Percentiles rank a stretch among this genome's conserved stretches.
These are phyloP conservation scores for Rhynchonycteris naso DNA, from an alignment of 2,797 vertebrate genomes.

Conservation along the genomic window DNA sequence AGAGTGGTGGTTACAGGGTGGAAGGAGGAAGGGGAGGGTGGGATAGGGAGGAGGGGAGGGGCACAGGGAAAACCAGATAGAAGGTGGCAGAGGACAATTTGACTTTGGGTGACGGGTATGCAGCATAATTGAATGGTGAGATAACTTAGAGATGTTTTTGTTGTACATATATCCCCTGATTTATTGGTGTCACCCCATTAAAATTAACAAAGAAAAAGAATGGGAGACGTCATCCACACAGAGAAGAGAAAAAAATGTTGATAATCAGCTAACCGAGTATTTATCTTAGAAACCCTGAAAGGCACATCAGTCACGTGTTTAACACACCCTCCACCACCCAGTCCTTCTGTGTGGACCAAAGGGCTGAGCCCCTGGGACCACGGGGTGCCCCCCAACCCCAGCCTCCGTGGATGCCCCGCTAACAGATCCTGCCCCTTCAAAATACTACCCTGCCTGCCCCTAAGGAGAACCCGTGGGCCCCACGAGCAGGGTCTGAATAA, in stretches of 20 bases:
- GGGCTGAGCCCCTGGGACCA: rapidly evolving
- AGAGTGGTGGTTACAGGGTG: too few species aligned
- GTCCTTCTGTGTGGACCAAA: not conserved
- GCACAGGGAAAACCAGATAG: too few species aligned
- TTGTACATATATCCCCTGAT: too few species aligned
- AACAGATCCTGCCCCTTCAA: not conserved
- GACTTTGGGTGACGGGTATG: too few species aligned
- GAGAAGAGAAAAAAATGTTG: not conserved
- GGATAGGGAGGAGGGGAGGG: too few species aligned
- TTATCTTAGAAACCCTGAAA: not conserved
- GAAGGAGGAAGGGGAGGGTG: too few species aligned
- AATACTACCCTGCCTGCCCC: not conserved
- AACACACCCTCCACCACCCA: not conserved
- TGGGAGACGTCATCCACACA: not conserved
- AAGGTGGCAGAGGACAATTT: too few species aligned
- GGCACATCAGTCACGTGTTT: not conserved
- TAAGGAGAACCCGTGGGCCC: constrained; percentile 24
- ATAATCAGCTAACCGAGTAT: not conserved
- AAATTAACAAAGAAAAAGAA: too few species aligned
- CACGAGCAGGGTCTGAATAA: not conserved
- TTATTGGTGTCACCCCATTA: too few species aligned
- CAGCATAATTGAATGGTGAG: too few species aligned
- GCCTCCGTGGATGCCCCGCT: not conserved
- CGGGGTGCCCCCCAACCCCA: not conserved
- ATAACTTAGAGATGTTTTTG: too few species aligned